Evolutionary conservation across 2,113 vertebrate species (phyloP).

Genomic region (Hippocampus zosterae): DNA sequence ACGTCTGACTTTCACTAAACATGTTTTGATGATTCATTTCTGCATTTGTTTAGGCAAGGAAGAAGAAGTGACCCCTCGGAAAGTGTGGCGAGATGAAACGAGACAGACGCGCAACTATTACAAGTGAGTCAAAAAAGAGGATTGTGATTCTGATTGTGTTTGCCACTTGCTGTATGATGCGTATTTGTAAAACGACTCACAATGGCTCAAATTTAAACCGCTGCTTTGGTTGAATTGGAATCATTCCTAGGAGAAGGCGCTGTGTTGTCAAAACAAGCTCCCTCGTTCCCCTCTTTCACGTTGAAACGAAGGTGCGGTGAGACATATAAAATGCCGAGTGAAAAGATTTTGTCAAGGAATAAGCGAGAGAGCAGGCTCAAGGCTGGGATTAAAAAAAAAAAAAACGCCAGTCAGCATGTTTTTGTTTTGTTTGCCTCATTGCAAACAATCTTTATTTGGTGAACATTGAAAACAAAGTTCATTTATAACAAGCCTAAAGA

Average conservation of each 20-base stretch:
- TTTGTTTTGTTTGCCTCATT: not conserved
- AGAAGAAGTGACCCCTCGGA: no score
- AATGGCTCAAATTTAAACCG: slow-evolving; percentile 11
- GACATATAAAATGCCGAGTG: slow-evolving; percentile 12
- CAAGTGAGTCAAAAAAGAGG: not conserved
- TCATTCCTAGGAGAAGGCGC: not conserved
- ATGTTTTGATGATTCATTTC: no score
- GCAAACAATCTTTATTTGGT: not conserved
- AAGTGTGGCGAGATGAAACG: not conserved
- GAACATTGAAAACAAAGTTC: no score
- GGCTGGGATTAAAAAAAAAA: slow-evolving; percentile 4
- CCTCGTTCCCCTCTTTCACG: slow-evolving; percentile 7
- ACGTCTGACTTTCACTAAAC: no score
- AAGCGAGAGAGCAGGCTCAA: slow-evolving; percentile 9
- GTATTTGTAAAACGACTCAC: not conserved
- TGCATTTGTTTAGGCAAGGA: no score
- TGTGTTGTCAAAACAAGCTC: not conserved
- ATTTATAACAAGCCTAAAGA: no score
- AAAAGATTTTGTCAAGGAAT: slow-evolving; percentile 16
- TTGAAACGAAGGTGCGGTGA: slow-evolving; percentile 6
- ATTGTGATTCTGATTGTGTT: no score
- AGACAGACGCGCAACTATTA: not conserved
- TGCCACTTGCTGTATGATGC: not conserved
- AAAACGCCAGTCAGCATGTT: not conserved
- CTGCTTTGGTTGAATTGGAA: not conserved